Evolutionary conservation across 2,888 invertebrate species (phyloP).

Genomic region (Cheilosia vernalis): DNA sequence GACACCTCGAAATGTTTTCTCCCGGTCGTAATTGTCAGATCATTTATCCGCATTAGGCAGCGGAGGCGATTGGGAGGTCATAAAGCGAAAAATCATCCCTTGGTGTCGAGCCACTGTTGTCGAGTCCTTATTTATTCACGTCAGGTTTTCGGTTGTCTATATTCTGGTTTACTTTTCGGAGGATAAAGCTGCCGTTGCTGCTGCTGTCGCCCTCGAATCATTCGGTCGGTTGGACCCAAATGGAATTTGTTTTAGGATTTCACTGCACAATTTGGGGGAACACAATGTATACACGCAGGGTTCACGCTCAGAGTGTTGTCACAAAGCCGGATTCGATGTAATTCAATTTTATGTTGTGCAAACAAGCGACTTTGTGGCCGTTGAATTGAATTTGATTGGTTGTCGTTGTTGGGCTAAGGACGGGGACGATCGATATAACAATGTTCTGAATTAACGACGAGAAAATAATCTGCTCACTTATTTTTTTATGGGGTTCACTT

Average conservation of each 20-base stretch:
- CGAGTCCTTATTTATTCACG: conserved; percentile 68
- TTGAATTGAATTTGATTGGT: conserved; percentile 68
- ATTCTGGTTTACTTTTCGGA: conserved; percentile 37
- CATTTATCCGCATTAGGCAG: conserved; percentile 82
- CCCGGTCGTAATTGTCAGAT: conserved; percentile 81
- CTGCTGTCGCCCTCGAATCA: conserved; percentile 62
- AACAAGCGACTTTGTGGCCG: conserved; percentile 74
- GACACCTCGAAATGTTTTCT: conserved; percentile 68
- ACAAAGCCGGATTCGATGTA: conserved; percentile 68
- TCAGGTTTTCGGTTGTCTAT: conserved; percentile 66
- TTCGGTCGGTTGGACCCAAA: conserved; percentile 66
- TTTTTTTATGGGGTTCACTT: conserved; percentile 52
- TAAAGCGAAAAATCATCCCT: conserved; percentile 74
- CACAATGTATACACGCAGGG: conserved; percentile 35
- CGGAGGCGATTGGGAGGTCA: conserved; percentile 66
- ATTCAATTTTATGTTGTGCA: conserved; percentile 72
- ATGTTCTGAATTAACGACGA: conserved; percentile 70
- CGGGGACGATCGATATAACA: conserved; percentile 49
- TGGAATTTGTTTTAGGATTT: conserved; percentile 65
- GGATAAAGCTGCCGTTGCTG: conserved; percentile 5
- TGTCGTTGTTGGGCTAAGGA: conserved; percentile 15
- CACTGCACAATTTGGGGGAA: conserved; percentile 3
- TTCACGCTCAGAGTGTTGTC: conserved; percentile 35
- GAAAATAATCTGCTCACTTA: conserved; percentile 73
- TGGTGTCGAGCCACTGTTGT: neutral